Base-by-base conservation (phyloP, 2,113 vertebrate species). In the Nothoprocta pentlandii region DNA sequence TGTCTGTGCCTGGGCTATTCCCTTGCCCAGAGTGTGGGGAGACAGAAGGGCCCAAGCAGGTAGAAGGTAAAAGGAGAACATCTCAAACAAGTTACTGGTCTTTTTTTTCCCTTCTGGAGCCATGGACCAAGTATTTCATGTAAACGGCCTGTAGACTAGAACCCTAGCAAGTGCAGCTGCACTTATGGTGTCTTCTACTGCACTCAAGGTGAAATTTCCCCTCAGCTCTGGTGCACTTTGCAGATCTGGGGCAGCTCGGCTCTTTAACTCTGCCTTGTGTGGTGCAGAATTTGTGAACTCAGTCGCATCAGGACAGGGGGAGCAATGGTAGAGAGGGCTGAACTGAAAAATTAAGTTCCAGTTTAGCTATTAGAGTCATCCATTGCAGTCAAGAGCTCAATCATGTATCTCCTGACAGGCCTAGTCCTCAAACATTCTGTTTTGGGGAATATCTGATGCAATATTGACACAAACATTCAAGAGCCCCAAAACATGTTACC, bases 171-270 rank as follows among this genome's bases (percentile, higher is more conserved):
- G 19, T 30, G 26, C 49, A 61, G 22, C 30, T 75, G 34, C 34
- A 13, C 49, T 69, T 3, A 44, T 26, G 8, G 32, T 51, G 46
- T 16, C 22, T 70, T 0, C 41, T 70, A 32, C 14, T 0, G 3
- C 66, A 42, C 28, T 49, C 23, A 21, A 56, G 39, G 2, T 49
- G 39, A 74, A 4, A 67, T 80, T 87, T 53, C 61, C 30, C 56
- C 66, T 23, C 12, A 7, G 26, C 47, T 53, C 17, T 14, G 34
- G 36, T 25, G 21, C 34, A 21, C 69, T 21, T 13, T 71, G 49
- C 25, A 39, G 23, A 39, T 25, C 8, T 75, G 54, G 26, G 36
- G 61, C 34, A 74, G 42, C 12, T 22, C 10, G 85, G 44, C 23
- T 36, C 30, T 70, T 41, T 42, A 75, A 70, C 73, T 64, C 12